Base-by-base conservation (phyloP, 1,140 invertebrate genomes). In the Apis cerana region DNA sequence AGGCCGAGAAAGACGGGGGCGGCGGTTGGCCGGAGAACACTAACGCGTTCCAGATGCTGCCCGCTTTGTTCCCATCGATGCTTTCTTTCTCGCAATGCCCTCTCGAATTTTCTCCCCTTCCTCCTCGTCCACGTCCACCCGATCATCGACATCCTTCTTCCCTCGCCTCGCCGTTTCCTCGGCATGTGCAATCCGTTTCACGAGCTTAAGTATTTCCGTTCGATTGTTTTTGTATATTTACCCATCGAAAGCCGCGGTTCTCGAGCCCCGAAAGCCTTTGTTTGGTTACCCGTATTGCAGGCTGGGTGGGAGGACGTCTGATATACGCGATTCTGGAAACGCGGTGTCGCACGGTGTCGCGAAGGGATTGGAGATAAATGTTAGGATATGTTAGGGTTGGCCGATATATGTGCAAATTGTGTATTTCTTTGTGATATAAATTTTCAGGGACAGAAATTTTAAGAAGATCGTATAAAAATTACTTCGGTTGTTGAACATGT, bases 31-130 rank as follows among this genome's bases (percentile, higher is more conserved):
- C 88, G 89, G 88, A 90, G 83, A 89, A 89, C 88, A 91, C 91
- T 94, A 93, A 93, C 92, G 91, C 92, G 91, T 93, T 94, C 93
- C 92, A 94, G 92, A 93, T 94, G 92, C 91, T 91, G 89, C 77
- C 15, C 48, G 90, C 91, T 93, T 94, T 94, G 92, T 94, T 94
- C 92, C 88, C 92, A 92, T 91, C 89, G 84, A 68, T 88, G 87
- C 82, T 71, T 85, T 72, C 78, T 81, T 84, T 72, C 80, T 84
- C 75, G 76, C 80, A 59, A 84, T 84, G 87, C 33, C 33, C 33
- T 84, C 87, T 88, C 75, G 70, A 77, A 79, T 75, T 88, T 70
- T 79, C 59, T 52, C 43, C 27, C 13, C 59, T 52, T 27, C 33
- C 13, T 62, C 56, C 65, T 61, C 62, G 17, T 23, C 68, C 52